Evolutionary conservation across 2,797 vertebrate genomes (phyloP).

Genomic region (Thamnophis elegans): DNA sequence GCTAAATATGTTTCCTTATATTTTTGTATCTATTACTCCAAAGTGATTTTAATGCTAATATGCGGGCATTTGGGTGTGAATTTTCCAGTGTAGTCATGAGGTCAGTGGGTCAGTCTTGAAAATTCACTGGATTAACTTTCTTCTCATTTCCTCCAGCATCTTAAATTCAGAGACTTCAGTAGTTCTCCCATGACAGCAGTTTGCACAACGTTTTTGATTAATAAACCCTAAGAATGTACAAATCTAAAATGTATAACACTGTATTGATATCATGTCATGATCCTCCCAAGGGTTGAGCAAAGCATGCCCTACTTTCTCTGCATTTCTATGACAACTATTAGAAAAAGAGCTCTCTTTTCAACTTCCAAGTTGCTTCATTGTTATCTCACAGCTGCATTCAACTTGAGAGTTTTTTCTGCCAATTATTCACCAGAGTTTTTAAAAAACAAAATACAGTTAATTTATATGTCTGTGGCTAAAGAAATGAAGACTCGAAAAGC

Average conservation of each 20-base stretch:
- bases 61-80: neutral
- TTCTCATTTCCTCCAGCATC: neutral
- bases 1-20: neutral
- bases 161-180: neutral
- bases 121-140: neutral
- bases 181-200: neutral
- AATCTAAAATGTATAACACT: accelerated
- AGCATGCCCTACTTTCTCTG: constrained; percentile 55
- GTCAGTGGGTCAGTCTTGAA: neutral
- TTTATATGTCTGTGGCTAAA: neutral
- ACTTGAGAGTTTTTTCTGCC: constrained; percentile 29
- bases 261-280: constrained; percentile 21
- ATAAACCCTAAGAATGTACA: neutral
- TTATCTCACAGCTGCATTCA: neutral
- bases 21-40: neutral
- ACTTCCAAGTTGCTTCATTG: constrained; percentile 1
- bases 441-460: neutral
- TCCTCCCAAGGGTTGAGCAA: neutral
- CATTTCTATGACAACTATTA: constrained; percentile 63
- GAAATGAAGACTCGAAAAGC: constrained; percentile 11
- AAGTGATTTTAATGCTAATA: neutral
- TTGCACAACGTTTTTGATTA: neutral
- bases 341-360: constrained; percentile 32
- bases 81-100: neutral
- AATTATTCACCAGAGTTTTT: constrained; percentile 8